These are phyloP conservation scores for Coreoperca whiteheadi DNA, from an alignment of 2,113 vertebrate genomes.

Conservation along the genomic window DNA sequence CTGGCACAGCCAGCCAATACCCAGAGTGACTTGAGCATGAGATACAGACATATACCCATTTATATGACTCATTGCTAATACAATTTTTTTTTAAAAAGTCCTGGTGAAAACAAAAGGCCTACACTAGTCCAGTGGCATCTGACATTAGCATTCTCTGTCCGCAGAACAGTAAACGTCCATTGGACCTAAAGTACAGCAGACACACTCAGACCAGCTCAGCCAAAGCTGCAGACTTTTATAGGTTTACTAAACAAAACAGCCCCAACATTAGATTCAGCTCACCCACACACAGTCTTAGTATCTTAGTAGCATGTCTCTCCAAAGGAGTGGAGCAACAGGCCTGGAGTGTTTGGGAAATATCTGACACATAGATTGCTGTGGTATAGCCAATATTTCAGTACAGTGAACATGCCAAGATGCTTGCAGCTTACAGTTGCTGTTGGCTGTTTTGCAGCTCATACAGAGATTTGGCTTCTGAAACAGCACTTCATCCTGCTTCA, in stretches of 20 bases:
- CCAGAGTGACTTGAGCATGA: background rate
- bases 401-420: conserved; percentile 32
- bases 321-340: conserved; percentile 48
- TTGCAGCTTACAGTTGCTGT: conserved; percentile 31
- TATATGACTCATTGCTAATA: background rate
- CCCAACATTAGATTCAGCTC: background rate
- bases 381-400: conserved; percentile 41
- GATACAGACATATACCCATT: background rate
- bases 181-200: background rate
- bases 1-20: background rate
- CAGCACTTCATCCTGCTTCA: conserved; percentile 15
- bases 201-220: conserved; percentile 13
- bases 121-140: background rate
- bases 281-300: conserved; percentile 33
- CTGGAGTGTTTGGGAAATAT: conserved; percentile 46
- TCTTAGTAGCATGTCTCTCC: conserved; percentile 30
- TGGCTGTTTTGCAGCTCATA: conserved; percentile 26
- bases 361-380: conserved; percentile 45
- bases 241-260: conserved; percentile 6
- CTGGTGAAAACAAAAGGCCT: background rate
- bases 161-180: background rate
- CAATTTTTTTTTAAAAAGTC: background rate
- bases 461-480: conserved; percentile 1
- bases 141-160: background rate
- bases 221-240: conserved; percentile 28